Percentiles rank a stretch among this genome's conserved stretches.
Evolutionary conservation across 2,888 invertebrate species (phyloP).

Genomic region (Ditylenchus weischeri): DNA sequence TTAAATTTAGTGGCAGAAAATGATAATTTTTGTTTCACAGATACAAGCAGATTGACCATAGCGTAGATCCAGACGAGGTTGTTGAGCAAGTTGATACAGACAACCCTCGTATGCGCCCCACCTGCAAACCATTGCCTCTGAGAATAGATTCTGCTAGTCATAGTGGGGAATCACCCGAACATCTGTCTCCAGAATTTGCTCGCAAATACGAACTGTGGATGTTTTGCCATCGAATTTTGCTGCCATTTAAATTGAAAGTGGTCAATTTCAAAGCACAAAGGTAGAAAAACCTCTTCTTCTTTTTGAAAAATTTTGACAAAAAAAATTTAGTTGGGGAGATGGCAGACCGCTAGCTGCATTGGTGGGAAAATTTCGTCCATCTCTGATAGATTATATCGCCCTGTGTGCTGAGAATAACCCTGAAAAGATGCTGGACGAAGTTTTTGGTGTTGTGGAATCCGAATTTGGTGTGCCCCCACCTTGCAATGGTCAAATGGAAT

Average conservation of each 20-base stretch:
- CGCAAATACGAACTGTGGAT: slow-evolving; percentile 19
- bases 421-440: slow-evolving; percentile 16
- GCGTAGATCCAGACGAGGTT: slow-evolving; percentile 23
- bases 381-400: slow-evolving; percentile 23
- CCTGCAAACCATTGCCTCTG: slow-evolving; percentile 14
- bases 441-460: slow-evolving; percentile 28
- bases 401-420: slow-evolving; percentile 13
- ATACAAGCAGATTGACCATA: slow-evolving; percentile 62
- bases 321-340: slow-evolving; percentile 40
- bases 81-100: slow-evolving; percentile 25
- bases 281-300: slow-evolving; percentile 2
- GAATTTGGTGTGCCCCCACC: slow-evolving; percentile 31
- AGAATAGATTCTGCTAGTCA: neutral
- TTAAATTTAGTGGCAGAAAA: too few species aligned
- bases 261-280: slow-evolving; percentile 64
- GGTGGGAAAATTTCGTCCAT: slow-evolving; percentile 39
- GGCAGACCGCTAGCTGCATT: slow-evolving; percentile 40
- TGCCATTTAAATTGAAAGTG: slow-evolving; percentile 66
- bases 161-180: neutral
- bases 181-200: slow-evolving; percentile 2
- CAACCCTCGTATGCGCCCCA: slow-evolving; percentile 17
- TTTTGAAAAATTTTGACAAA: too few species aligned
- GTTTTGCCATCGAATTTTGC: slow-evolving; percentile 50
- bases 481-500: slow-evolving; percentile 28
- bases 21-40: too few species aligned